A percentile compares a stretch with the other conserved stretches of the same genome.
phyloP scores from a whole-genome alignment of 2,113 vertebrate genomes.

The Barnardius zonarius region DNA sequence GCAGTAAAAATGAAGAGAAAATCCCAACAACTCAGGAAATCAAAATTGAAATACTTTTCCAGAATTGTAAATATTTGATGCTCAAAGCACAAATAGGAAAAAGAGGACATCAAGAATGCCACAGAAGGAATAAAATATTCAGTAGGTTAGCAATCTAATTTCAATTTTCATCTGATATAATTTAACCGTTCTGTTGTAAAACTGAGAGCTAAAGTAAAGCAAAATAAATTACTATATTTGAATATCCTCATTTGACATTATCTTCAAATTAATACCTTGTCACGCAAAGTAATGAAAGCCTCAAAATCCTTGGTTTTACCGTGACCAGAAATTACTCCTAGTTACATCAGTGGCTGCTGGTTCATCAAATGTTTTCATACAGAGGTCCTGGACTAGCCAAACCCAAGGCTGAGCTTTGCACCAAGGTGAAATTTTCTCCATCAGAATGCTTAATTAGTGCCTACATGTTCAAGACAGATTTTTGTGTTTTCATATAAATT shows the following conservation, averaged over 20 bases:
- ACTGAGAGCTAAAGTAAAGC: not conserved
- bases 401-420: not conserved
- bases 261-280: not conserved
- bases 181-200: not conserved
- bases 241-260: not conserved
- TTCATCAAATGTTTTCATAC: not conserved
- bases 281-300: not conserved
- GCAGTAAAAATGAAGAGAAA: not conserved
- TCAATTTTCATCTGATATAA: not conserved
- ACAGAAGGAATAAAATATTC: not conserved
- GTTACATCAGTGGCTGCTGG: not conserved
- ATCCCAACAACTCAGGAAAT: not conserved
- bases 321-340: fast-evolving
- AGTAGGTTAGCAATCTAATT: not conserved
- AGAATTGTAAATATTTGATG: not conserved
- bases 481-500: not conserved
- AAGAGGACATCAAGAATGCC: not conserved
- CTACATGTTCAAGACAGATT: not conserved
- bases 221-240: not conserved
- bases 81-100: not conserved
- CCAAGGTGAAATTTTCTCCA: not conserved
- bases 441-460: not conserved
- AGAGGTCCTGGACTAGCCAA: not conserved
- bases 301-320: not conserved
- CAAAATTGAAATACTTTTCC: not conserved